These are phyloP conservation scores for Lutjanus argentimaculatus DNA, from an alignment of 2,797 vertebrate genomes.

Conservation along the genomic window DNA sequence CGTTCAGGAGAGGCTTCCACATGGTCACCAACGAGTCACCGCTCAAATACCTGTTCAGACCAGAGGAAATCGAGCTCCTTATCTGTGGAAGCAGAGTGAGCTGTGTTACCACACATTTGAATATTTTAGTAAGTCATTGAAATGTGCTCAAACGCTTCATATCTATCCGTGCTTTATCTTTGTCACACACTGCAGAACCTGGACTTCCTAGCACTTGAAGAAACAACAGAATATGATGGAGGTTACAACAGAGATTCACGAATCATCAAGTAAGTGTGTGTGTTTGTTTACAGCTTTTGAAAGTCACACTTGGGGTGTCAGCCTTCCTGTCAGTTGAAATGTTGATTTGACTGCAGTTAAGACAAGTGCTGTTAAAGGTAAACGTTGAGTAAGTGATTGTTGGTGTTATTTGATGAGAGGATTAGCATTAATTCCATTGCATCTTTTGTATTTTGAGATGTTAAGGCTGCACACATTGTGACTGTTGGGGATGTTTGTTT, in stretches of 20 bases:
- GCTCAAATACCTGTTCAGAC: conserved; percentile 97
- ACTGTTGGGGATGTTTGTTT: background rate
- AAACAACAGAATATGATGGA: conserved; percentile 99
- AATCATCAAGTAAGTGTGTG: conserved; percentile 92
- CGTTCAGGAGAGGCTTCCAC: conserved; percentile 99
- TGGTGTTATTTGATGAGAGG: background rate
- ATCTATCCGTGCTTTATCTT: background rate
- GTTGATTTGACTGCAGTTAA: background rate
- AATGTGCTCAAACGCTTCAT: background rate
- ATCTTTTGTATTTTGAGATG: background rate
- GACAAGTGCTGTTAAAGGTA: background rate
- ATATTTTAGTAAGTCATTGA: accelerated
- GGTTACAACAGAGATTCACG: conserved; percentile 96
- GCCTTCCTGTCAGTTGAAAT: background rate
- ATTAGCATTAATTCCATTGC: no score
- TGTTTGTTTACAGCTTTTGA: background rate
- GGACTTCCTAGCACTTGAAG: conserved; percentile 98
- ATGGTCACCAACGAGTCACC: conserved; percentile 99
- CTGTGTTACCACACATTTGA: accelerated
- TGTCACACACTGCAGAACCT: conserved; percentile 89
- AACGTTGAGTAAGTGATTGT: background rate
- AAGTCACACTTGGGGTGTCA: no score
- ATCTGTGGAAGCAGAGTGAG: conserved; percentile 97
- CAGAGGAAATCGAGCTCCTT: conserved; percentile 98
- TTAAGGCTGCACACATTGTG: background rate